Percentiles rank a stretch among this genome's conserved stretches.
Conservation (phyloP, 1,140 invertebrate species). For the Diabrotica undecimpunctata region DNA sequence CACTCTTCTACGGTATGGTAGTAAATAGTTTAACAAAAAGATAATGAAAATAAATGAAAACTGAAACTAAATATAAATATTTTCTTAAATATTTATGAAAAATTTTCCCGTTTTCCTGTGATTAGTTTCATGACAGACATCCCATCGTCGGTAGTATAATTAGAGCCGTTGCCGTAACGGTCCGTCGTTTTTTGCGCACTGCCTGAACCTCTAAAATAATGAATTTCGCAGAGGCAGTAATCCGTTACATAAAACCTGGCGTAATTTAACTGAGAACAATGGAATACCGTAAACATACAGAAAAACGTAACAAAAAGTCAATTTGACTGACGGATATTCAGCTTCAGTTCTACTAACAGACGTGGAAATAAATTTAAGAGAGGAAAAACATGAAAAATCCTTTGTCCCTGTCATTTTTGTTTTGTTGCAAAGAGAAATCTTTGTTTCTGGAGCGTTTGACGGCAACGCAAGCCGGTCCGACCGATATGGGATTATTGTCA, state of each 20-base stretch:
- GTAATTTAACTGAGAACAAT: neutral
- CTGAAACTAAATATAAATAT: no score
- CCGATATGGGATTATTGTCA: slow-evolving; percentile 14
- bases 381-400: slow-evolving; percentile 11
- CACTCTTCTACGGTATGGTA: no score
- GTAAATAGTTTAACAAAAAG: no score
- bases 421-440: slow-evolving; percentile 10
- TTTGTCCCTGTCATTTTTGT: slow-evolving; percentile 13
- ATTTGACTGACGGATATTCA: slow-evolving; percentile 9
- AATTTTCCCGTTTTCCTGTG: no score
- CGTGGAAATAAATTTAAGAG: slow-evolving; percentile 7
- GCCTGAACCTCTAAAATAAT: neutral
- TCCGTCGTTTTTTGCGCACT: no score
- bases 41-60: no score
- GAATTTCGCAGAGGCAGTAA: neutral
- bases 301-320: slow-evolving; percentile 14
- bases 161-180: no score
- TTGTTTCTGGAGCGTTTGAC: slow-evolving; percentile 11
- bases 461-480: neutral
- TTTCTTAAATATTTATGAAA: no score
- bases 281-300: slow-evolving; percentile 8
- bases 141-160: no score
- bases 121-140: no score
- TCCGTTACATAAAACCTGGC: neutral
- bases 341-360: slow-evolving; percentile 10